These are phyloP conservation scores for Harpegnathos saltator DNA, from an alignment of 1,140 invertebrate genomes.

Conservation along the genomic window DNA sequence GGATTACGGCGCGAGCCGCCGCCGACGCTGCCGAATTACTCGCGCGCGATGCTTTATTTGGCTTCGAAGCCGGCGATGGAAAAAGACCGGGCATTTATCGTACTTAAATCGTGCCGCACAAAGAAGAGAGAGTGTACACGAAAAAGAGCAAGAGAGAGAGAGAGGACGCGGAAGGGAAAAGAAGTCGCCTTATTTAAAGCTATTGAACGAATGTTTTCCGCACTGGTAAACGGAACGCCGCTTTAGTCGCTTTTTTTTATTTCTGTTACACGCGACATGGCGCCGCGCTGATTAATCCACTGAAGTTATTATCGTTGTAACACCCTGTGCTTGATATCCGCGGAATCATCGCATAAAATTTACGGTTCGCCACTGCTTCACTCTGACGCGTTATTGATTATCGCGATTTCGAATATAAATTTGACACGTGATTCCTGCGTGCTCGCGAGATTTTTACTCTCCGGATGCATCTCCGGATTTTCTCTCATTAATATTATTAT, in stretches of 20 bases:
- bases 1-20: neutral
- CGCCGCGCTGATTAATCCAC: slow-evolving; percentile 22
- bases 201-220: neutral
- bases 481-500: too few species aligned
- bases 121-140: too few species aligned
- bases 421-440: neutral
- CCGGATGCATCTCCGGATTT: too few species aligned
- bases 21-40: neutral
- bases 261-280: neutral
- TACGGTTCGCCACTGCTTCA: neutral
- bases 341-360: neutral
- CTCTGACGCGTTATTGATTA: neutral
- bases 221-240: neutral
- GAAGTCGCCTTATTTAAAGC: neutral
- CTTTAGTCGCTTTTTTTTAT: slow-evolving; percentile 20
- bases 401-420: neutral
- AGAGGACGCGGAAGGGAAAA: neutral
- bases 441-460: neutral
- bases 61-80: neutral
- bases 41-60: slow-evolving; percentile 18
- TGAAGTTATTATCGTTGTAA: slow-evolving; percentile 5
- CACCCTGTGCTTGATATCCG: neutral
- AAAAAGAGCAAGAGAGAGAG: too few species aligned
- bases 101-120: neutral
- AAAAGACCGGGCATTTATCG: neutral